phyloP scores from a whole-genome alignment of 2,888 invertebrate genomes.

The Drosophila mulleri region DNA sequence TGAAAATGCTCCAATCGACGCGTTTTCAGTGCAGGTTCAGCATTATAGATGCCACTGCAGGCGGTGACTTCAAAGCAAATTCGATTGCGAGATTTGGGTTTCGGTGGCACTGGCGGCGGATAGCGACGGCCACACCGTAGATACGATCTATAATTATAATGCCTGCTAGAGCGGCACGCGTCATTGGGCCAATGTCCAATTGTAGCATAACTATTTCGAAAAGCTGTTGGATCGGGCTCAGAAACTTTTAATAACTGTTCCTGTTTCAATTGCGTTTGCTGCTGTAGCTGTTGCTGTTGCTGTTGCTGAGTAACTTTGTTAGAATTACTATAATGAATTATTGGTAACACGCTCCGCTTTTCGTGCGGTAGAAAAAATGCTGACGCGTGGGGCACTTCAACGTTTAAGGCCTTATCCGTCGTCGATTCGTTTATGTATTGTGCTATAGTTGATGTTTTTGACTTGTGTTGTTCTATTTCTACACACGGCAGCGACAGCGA shows the following conservation, averaged over 20 bases:
- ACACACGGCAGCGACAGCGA: conserved; percentile 66
- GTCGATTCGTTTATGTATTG: conserved; percentile 42
- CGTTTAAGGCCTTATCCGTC: conserved; percentile 55
- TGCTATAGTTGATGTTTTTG: conserved; percentile 64
- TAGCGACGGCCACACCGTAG: conserved; percentile 38
- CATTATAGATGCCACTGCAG: conserved; percentile 34
- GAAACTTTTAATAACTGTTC: conserved; percentile 22
- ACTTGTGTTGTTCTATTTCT: conserved; percentile 76
- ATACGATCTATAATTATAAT: conserved; percentile 38
- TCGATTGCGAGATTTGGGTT: conserved; percentile 51
- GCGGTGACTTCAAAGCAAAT: conserved; percentile 51
- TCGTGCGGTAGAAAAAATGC: conserved; percentile 43
- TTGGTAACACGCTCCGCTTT: conserved; percentile 73
- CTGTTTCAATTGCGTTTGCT: conserved; percentile 15
- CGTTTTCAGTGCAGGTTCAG: conserved; percentile 65
- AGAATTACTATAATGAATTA: conserved; percentile 83
- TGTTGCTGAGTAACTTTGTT: conserved; percentile 66
- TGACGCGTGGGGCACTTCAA: conserved; percentile 64
- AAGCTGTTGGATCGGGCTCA: neutral
- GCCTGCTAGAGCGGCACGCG: conserved; percentile 28
- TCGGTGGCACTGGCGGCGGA: conserved; percentile 68
- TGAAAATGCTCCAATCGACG: conserved; percentile 48
- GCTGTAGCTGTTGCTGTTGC: no score
- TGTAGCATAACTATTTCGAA: conserved; percentile 4
- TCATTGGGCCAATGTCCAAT: conserved; percentile 27